These are phyloP conservation scores for Rhopalosiphum padi DNA, from an alignment of 1,140 invertebrate genomes.

Conservation along the genomic window DNA sequence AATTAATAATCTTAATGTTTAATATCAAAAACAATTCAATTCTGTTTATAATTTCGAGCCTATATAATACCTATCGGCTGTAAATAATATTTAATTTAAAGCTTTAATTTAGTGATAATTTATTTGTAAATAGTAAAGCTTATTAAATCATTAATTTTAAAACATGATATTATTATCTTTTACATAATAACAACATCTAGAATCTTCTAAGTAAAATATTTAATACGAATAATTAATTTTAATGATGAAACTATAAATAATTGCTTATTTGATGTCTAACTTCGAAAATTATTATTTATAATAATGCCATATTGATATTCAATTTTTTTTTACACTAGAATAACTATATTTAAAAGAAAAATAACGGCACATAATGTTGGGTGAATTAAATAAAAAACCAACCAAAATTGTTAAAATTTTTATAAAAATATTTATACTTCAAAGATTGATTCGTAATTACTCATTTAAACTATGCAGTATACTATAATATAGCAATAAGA, in stretches of 20 bases:
- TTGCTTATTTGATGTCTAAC: neutral
- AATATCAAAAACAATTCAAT: neutral
- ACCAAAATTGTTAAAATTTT: neutral
- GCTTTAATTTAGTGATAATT: neutral
- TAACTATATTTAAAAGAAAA: neutral
- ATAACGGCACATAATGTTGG: neutral
- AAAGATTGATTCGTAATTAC: neutral
- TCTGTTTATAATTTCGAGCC: neutral
- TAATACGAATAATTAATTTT: neutral
- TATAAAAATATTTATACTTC: neutral
- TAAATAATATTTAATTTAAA: neutral
- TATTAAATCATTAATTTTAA: neutral
- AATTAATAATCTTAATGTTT: neutral
- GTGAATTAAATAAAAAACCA: neutral
- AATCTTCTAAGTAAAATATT: neutral
- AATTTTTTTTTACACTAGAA: neutral
- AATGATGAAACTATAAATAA: neutral
- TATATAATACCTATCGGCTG: no score
- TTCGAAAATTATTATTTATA: slow-evolving; percentile 11
- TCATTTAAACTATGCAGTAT: neutral
- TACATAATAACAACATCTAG: neutral
- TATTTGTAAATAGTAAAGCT: neutral
- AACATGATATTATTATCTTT: neutral
- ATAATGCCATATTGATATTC: neutral
- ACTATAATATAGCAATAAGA: neutral